A percentile compares a stretch with the other conserved stretches of the same genome.
These are phyloP conservation scores for Pissodes strobi DNA, from an alignment of 1,140 invertebrate species.

Conservation along the genomic window DNA sequence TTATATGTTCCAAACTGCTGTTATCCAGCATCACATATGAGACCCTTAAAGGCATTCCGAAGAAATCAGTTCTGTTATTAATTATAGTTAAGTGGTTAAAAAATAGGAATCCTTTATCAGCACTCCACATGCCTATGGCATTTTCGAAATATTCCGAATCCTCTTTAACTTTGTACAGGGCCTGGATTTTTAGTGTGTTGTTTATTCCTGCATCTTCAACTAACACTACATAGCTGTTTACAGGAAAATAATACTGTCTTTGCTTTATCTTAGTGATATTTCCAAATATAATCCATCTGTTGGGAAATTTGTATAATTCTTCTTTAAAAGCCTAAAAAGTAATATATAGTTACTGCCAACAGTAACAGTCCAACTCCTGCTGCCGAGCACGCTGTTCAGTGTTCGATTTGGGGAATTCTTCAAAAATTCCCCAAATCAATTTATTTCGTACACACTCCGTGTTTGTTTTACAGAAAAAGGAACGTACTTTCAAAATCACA, in stretches of 20 bases:
- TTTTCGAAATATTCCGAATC: neutral
- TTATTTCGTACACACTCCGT: no score
- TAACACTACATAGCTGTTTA: constrained; percentile 21
- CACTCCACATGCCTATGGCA: constrained; percentile 5
- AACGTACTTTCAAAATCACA: no score
- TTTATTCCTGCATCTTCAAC: neutral
- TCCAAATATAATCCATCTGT: constrained; percentile 28
- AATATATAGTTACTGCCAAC: no score
- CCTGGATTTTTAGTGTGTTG: neutral
- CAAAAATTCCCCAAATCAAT: no score
- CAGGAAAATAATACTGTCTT: constrained; percentile 19
- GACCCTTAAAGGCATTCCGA: constrained; percentile 51
- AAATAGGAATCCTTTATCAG: constrained; percentile 3
- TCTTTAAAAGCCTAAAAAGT: neutral
- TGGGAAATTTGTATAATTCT: constrained; percentile 10
- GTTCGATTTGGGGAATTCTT: no score
- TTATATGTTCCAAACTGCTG: constrained; percentile 61
- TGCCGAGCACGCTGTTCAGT: no score
- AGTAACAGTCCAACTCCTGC: no score
- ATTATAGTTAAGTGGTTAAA: constrained; percentile 5
- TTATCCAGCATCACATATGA: constrained; percentile 60
- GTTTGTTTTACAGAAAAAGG: no score
- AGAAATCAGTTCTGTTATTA: constrained; percentile 22
- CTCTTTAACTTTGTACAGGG: constrained; percentile 17
- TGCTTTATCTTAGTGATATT: neutral